These are phyloP conservation scores for Chauna torquata DNA, from an alignment of 2,113 vertebrate species.

Conservation along the genomic window DNA sequence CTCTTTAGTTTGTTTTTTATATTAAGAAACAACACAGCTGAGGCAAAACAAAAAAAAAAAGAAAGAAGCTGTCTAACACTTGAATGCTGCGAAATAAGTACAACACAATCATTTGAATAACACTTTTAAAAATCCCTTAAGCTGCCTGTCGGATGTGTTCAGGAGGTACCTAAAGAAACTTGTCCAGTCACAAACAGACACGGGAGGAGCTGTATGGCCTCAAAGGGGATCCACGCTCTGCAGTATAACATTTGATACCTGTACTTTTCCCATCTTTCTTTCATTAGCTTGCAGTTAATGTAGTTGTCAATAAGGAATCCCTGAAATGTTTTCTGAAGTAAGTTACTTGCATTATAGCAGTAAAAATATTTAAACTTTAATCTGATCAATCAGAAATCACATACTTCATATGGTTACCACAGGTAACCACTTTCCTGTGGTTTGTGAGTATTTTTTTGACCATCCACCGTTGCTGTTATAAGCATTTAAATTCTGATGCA, in stretches of 20 bases:
- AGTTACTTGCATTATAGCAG: background rate
- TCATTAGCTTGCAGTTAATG: background rate
- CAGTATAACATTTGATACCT: background rate
- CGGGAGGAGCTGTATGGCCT: background rate
- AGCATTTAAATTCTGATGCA: background rate
- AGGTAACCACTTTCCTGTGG: background rate
- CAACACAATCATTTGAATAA: background rate
- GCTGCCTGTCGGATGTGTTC: background rate
- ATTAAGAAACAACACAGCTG: background rate
- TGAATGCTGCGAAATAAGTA: background rate
- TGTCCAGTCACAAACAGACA: background rate
- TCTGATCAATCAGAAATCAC: background rate
- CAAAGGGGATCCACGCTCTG: background rate
- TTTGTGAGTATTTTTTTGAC: background rate
- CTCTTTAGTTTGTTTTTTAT: background rate
- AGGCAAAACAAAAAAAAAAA: background rate
- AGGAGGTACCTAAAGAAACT: background rate
- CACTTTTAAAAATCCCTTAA: background rate
- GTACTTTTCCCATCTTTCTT: background rate
- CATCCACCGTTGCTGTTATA: fast-evolving
- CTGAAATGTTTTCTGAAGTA: background rate
- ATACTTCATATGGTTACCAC: background rate
- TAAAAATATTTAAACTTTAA: background rate
- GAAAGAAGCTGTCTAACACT: background rate
- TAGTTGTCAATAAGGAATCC: background rate